Evolutionary conservation across 2,113 vertebrate genomes (phyloP), one percentile per base, ranked within the genome.

Genomic region (Etheostoma cragini): DNA sequence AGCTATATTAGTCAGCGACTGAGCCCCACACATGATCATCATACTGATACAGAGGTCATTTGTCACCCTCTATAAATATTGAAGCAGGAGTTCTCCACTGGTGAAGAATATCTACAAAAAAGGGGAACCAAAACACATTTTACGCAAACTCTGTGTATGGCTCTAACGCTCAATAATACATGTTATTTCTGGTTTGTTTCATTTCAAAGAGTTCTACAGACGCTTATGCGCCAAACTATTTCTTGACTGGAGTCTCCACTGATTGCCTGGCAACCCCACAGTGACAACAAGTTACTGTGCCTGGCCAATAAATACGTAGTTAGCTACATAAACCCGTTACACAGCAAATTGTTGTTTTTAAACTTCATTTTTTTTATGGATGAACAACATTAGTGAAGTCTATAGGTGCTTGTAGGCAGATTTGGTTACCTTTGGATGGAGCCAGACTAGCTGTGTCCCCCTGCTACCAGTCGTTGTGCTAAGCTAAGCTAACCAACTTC

Each of bases 51-150:
- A 77, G 30, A 82, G 60, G 47, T 73, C 65, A 67, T 65, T 75
- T 78, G 77, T 88, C 82, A 84, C 76, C 73, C 21, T 77, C 80
- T 86, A 88, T 81, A 88, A 91, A 91, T 88, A 87, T 67, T 56
- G 24, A 54, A n/a, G 47, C 57, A 33, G 24, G 26, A 50, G 42
- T 62, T 80, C 54, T 72, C n/a, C 46, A n/a, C 53, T 64, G 56
- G 30, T 54, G 15, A 1, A 45, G 16, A 21, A 26, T 19, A 53
- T 30, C n/a, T 24, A 38, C 45, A 42, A 38, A 26, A 56, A 49
- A 66, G 12, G 6, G 19, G 64, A 3, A 33, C 6, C 12, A 21
- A 35, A 68, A 52, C 14, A 35, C 3, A 24, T 50, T 67, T 67
- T 11, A 42, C 35, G 12, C 47, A 52, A 30, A 30, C 30, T 30